These are phyloP conservation scores for Lepidocyrtinus sp. DNA, from an alignment of 2,888 invertebrate species.

Conservation along the genomic window DNA sequence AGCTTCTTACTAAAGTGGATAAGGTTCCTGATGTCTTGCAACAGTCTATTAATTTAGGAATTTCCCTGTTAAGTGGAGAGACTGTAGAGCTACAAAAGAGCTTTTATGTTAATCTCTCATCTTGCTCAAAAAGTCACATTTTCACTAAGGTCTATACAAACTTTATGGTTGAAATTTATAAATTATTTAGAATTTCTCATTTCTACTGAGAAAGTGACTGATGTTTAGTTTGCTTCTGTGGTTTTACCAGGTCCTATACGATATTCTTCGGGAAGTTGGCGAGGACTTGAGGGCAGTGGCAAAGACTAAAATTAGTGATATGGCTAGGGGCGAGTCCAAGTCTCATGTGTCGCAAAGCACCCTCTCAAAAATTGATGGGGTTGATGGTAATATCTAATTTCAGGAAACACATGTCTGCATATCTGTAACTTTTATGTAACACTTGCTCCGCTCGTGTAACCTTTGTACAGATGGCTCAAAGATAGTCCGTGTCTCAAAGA, in stretches of 20 bases:
- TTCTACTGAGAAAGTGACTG: neutral
- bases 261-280: slow-evolving; percentile 70
- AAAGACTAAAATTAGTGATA: slow-evolving; percentile 70
- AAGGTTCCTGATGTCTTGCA: slow-evolving; percentile 68
- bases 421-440: too few relatives aligned
- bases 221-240: neutral
- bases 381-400: too few relatives aligned
- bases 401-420: too few relatives aligned
- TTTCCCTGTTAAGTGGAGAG: slow-evolving; percentile 69
- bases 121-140: slow-evolving; percentile 67
- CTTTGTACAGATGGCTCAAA: slow-evolving; percentile 65
- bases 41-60: slow-evolving; percentile 69
- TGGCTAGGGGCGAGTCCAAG: slow-evolving; percentile 70
- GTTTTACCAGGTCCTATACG: slow-evolving; percentile 65
- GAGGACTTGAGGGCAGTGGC: slow-evolving; percentile 69
- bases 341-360: slow-evolving; percentile 68
- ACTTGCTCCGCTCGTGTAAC: neutral
- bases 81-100: slow-evolving; percentile 69
- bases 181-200: too few relatives aligned
- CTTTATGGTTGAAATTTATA: too few relatives aligned
- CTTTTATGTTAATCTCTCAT: slow-evolving; percentile 68
- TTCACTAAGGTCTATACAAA: slow-evolving; percentile 67
- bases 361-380: slow-evolving; percentile 60
- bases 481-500: slow-evolving; percentile 67
- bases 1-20: slow-evolving; percentile 68